Evolutionary conservation across 35 echinoderm and acorn worm species (phyloP), one percentile per base, ranked within the genome.

Genomic region (Chiridota heheva): DNA sequence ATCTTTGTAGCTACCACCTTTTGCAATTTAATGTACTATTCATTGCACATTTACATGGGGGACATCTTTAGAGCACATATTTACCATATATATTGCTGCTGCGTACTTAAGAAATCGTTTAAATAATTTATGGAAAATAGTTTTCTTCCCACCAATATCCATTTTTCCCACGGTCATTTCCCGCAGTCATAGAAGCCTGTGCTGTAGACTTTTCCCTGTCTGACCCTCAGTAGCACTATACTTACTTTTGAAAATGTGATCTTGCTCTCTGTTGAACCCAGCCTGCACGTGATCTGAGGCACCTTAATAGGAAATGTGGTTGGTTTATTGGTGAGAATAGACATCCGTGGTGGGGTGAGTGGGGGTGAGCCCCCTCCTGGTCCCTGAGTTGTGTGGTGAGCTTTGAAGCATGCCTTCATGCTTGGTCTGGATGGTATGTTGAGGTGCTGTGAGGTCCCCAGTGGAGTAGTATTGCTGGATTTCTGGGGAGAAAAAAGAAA

Each of bases 301-400:
- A 92, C 90, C 42, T 92, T 92, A 60, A 90, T 96, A 44, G 84
- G 72, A 13, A 96, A 73, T 69, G 82, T 89, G 7, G 87, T 67
- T 25, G 92, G 92, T 39, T 90, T 96, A 31, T 96, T 96, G 36
- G 92, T 96, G 35, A 96, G 51, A 42, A 96, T 96, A 16, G 92
- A 96, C 92, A 96, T 89, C 31, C 92, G 51, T 16, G 92, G 76
- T 13, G 92, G 92, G 1, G 87, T 96, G 36, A 86, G 69, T 12
- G 90, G 90, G 33, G 66, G 42, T 26, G 76, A 55, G 3, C 35
- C 58, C 13, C 32, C 72, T 13, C 83, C 72, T 1, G 18, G 37
- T 42, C 33, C 64, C 0, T 8, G 30, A 17, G 27, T 40, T 60
- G 67, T 76, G 42, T 56, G 74, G 27, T 76, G 83, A 48, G 56